Conservation (phyloP, 1,140 invertebrate genomes). For the Zeugodacus cucurbitae region DNA sequence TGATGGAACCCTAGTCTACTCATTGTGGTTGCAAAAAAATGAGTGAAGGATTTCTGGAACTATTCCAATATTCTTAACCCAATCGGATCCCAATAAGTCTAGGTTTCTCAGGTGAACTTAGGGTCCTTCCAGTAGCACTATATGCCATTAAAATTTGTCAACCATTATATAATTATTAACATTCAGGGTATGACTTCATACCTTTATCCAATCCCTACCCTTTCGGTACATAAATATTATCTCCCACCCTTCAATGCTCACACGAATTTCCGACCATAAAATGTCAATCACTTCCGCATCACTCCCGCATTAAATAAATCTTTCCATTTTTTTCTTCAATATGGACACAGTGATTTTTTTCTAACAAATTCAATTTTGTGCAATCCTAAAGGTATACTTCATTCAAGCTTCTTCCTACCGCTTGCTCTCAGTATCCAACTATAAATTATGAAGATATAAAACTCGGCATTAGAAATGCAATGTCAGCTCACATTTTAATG, state of each 20-base stretch:
- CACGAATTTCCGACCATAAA: neutral
- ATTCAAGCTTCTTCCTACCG: neutral
- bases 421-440: neutral
- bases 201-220: neutral
- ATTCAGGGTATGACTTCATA: neutral
- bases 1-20: too few species aligned
- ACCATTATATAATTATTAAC: neutral
- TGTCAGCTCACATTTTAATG: neutral
- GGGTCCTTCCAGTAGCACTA: too few species aligned
- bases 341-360: neutral
- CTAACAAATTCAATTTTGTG: neutral
- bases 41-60: too few species aligned
- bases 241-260: neutral
- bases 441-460: conserved; percentile 28
- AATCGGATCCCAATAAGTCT: too few species aligned
- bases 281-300: neutral
- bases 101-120: too few species aligned
- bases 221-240: neutral
- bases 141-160: too few species aligned
- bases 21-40: too few species aligned
- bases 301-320: neutral
- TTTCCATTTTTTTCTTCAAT: neutral
- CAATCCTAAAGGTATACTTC: neutral
- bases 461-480: neutral
- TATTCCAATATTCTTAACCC: too few species aligned